Evolutionary conservation across 2,113 vertebrate genomes (phyloP).

Genomic region (Phrynosoma blainvillii): DNA sequence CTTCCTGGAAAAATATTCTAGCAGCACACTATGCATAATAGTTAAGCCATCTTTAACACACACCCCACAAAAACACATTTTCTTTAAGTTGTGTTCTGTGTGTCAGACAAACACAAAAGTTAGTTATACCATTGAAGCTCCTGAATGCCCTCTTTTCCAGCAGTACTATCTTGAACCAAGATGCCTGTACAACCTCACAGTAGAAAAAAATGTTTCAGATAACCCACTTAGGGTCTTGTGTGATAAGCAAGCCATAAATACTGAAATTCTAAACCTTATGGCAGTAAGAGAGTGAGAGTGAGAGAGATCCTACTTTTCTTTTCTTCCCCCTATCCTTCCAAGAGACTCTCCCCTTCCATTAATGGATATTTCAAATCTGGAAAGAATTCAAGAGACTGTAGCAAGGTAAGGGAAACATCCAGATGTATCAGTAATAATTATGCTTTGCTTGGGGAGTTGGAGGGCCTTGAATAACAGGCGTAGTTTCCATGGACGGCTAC

Average conservation of each 20-base stretch:
- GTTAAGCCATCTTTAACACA: not conserved
- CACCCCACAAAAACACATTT: too few relatives aligned
- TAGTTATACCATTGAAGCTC: not conserved
- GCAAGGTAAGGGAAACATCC: conserved; percentile 74
- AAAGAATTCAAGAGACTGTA: conserved; percentile 73
- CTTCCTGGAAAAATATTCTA: not conserved
- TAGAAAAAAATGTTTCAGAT: conserved; percentile 49
- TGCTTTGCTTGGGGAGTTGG: conserved; percentile 66
- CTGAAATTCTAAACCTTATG: conserved; percentile 24
- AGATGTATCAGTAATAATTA: conserved; percentile 78
- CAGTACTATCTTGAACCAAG: not conserved
- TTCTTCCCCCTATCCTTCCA: conserved; percentile 60
- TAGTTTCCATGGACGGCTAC: conserved; percentile 78
- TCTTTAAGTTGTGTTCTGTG: not conserved
- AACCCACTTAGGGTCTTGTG: conserved; percentile 54
- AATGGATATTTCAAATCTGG: conserved; percentile 71
- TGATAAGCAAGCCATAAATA: conserved; percentile 67
- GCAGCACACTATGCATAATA: not conserved
- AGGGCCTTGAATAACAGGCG: conserved; percentile 72
- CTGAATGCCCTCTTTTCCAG: conserved; percentile 14
- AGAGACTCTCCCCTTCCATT: conserved; percentile 60
- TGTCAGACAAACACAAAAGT: not conserved
- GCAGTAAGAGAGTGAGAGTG: not conserved
- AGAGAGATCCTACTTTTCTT: conserved; percentile 49
- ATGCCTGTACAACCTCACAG: conserved; percentile 26